These are phyloP conservation scores for Odontesthes bonariensis DNA, from an alignment of 2,113 vertebrate genomes.

Conservation along the genomic window DNA sequence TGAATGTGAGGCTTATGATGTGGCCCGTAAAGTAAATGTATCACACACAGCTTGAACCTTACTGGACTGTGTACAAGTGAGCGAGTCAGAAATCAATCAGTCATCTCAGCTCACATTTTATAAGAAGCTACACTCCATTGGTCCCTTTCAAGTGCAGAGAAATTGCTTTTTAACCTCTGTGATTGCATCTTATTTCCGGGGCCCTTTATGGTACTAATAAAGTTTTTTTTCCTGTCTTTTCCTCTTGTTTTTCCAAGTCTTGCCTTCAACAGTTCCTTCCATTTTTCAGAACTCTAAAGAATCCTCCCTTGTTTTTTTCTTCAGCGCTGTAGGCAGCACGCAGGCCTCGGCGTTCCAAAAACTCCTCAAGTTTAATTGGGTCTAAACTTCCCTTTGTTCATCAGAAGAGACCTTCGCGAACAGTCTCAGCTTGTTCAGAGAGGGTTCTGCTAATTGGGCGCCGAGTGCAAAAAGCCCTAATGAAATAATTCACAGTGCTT, in stretches of 20 bases:
- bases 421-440: constrained; percentile 68
- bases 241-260: not conserved
- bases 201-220: constrained; percentile 26
- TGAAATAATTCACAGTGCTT: constrained; percentile 67
- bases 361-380: constrained; percentile 70
- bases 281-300: constrained; percentile 34
- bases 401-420: constrained; percentile 58
- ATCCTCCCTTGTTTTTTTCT: constrained; percentile 22
- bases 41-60: constrained; percentile 5
- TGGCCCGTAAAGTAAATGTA: not conserved
- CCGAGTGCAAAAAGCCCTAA: constrained; percentile 50
- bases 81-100: not conserved
- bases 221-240: not conserved
- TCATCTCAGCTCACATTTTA: not conserved
- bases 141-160: not conserved
- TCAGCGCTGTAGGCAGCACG: constrained; percentile 26
- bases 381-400: constrained; percentile 71
- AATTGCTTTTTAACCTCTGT: constrained; percentile 32
- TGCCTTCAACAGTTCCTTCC: constrained; percentile 33
- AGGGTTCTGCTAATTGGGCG: constrained; percentile 71
- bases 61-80: not conserved
- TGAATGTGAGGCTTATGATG: constrained; percentile 8
- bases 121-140: not conserved
- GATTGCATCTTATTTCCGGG: constrained; percentile 14
- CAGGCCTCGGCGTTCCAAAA: constrained; percentile 52